Evolutionary conservation across 37 sponge, comb jelly and placozoan genomes (phyloP).

Genomic region (Mnemiopsis leidyi): DNA sequence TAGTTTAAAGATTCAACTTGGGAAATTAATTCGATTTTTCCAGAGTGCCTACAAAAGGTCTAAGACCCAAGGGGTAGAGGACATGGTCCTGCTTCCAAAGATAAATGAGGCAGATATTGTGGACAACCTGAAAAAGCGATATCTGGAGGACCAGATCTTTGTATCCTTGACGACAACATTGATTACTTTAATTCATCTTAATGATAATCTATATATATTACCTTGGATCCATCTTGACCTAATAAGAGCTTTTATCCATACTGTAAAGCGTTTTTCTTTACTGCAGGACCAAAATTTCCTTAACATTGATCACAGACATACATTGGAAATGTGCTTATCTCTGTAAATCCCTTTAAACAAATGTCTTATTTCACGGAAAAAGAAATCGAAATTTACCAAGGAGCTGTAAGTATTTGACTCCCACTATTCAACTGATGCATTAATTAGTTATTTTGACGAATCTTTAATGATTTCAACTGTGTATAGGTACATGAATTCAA

Average conservation of each 20-base stretch:
- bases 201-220: not conserved
- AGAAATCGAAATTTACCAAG: slow-evolving; percentile 92
- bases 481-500: too few relatives aligned
- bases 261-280: not conserved
- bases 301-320: slow-evolving; percentile 78
- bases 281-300: slow-evolving; percentile 64
- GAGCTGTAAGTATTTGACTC: slow-evolving; percentile 79
- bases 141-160: slow-evolving; percentile 90
- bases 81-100: slow-evolving; percentile 95
- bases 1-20: too few relatives aligned
- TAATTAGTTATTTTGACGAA: too few relatives aligned
- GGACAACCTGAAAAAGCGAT: slow-evolving; percentile 92
- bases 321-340: slow-evolving; percentile 93
- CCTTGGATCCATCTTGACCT: too few relatives aligned
- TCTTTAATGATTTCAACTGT: too few relatives aligned
- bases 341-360: slow-evolving; percentile 94
- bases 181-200: not conserved
- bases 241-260: not conserved
- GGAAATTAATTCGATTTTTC: too few relatives aligned
- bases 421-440: too few relatives aligned
- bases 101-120: slow-evolving; percentile 91
- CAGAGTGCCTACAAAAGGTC: slow-evolving; percentile 68
- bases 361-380: slow-evolving; percentile 96
- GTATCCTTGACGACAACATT: slow-evolving; percentile 91
- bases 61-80: slow-evolving; percentile 94